phyloP scores from a whole-genome alignment of 2,888 invertebrate genomes.

The Ctenicera cuprea region DNA sequence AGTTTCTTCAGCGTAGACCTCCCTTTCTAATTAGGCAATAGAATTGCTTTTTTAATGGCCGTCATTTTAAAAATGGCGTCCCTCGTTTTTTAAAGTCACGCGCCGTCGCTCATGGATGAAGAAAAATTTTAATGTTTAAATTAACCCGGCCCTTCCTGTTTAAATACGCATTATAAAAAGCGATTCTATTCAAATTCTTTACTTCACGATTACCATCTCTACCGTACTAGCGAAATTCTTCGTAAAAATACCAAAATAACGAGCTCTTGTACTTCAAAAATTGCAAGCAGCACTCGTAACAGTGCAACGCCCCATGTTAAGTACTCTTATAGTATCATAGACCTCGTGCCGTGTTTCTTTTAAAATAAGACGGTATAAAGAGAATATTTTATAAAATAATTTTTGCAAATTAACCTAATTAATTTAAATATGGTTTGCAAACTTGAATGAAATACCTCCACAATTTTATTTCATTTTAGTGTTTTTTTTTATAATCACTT shows the following conservation, averaged over 20 bases:
- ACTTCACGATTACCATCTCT: constrained; percentile 17
- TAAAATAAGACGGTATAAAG: too few species aligned
- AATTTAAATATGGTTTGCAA: too few species aligned
- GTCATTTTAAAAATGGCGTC: constrained; percentile 58
- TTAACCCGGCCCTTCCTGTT: constrained; percentile 39
- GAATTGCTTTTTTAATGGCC: constrained; percentile 57
- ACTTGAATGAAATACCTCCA: too few species aligned
- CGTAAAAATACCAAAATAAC: constrained; percentile 18
- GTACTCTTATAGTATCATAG: constrained; percentile 41
- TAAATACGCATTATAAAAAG: constrained; percentile 19
- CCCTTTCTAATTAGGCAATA: constrained; percentile 58
- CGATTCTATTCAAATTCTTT: constrained; percentile 28
- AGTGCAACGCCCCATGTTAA: constrained; percentile 43
- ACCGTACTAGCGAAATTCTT: background rate
- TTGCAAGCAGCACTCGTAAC: constrained; percentile 40
- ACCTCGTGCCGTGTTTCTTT: constrained; percentile 15
- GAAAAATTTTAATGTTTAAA: constrained; percentile 51
- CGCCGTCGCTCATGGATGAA: constrained; percentile 50
- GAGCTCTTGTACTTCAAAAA: constrained; percentile 41
- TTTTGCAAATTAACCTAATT: too few species aligned
- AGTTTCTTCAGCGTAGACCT: constrained; percentile 55
- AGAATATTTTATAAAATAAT: too few species aligned
- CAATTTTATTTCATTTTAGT: too few species aligned
- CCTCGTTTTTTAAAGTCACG: constrained; percentile 53
- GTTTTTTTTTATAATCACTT: too few species aligned